Evolutionary conservation across 2,888 invertebrate species (phyloP).

Genomic region (Acrocyrtus sp.): DNA sequence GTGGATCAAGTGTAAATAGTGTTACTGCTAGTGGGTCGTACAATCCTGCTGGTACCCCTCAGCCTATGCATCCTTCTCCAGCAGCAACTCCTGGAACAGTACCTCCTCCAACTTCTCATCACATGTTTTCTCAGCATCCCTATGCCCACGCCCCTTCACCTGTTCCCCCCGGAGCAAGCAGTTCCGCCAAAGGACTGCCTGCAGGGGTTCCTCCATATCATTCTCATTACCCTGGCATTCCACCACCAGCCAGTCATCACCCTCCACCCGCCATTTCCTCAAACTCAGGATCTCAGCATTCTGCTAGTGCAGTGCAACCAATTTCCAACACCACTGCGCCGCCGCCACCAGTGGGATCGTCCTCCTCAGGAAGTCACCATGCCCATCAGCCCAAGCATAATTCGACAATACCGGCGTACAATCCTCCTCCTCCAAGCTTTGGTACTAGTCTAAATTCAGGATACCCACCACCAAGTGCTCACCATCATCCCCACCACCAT

Average conservation of each 20-base stretch:
- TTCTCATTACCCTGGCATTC: too few species aligned
- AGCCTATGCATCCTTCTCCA: conserved; percentile 30
- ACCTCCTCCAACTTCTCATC: conserved; percentile 21
- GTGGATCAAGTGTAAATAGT: conserved; percentile 55
- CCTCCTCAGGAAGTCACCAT: conserved; percentile 16
- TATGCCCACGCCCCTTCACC: conserved; percentile 34
- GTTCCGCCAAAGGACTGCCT: conserved; percentile 17
- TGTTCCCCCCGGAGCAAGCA: conserved; percentile 10
- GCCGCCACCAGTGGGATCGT: conserved; percentile 38
- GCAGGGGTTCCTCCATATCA: conserved; percentile 31
- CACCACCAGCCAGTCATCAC: conserved; percentile 25
- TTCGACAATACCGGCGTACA: conserved; percentile 61
- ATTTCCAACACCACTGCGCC: conserved; percentile 35
- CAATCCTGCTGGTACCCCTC: conserved; percentile 33
- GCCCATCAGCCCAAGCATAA: conserved; percentile 44
- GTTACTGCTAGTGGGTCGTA: conserved; percentile 35
- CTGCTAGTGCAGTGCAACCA: conserved; percentile 16
- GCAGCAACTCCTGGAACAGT: conserved; percentile 26
- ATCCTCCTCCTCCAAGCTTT: conserved; percentile 56
- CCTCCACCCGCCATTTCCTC: conserved; percentile 10
- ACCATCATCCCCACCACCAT: conserved; percentile 49
- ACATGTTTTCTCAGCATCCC: conserved; percentile 34
- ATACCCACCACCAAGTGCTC: conserved; percentile 45
- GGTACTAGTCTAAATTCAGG: conserved; percentile 41
- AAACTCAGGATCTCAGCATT: conserved; percentile 28